Evolutionary conservation across 1,140 invertebrate species (phyloP).

Genomic region (Penaeus indicus): DNA sequence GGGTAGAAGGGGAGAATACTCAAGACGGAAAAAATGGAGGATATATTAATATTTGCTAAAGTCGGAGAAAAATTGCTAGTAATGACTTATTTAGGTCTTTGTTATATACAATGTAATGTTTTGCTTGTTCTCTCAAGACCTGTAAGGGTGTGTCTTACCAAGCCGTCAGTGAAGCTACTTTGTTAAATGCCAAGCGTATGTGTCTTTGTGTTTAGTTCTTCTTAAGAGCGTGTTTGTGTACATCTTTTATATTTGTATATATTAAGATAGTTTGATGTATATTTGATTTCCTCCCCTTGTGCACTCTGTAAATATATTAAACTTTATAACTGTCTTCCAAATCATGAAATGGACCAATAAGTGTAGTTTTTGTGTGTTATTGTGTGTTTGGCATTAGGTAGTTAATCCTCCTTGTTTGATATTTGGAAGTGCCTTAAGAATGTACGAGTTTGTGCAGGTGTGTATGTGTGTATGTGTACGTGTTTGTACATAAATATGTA

Average conservation of each 20-base stretch:
- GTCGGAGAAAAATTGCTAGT: too few relatives aligned
- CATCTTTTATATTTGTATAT: background rate
- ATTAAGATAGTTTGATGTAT: background rate
- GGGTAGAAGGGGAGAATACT: conserved; percentile 3
- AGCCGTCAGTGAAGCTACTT: too few relatives aligned
- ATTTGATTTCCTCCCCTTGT: background rate
- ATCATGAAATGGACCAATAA: conserved; percentile 44
- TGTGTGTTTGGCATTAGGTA: conserved; percentile 13
- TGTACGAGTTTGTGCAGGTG: background rate
- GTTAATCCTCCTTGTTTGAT: background rate
- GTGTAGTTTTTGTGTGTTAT: background rate
- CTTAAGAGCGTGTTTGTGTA: background rate
- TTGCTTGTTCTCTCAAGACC: too few relatives aligned
- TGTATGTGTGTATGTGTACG: background rate
- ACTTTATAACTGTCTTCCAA: conserved; percentile 42
- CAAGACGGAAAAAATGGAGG: background rate
- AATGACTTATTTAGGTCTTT: too few relatives aligned
- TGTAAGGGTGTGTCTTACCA: too few relatives aligned
- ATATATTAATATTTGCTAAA: too few relatives aligned
- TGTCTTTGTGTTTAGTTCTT: background rate
- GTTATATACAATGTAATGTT: too few relatives aligned
- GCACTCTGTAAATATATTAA: conserved; percentile 14
- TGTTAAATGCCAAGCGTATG: too few relatives aligned
- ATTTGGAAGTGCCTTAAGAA: background rate
- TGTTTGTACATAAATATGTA: too few relatives aligned